Evolutionary conservation across 2,797 vertebrate genomes (phyloP).

Genomic region (Parambassis ranga): DNA sequence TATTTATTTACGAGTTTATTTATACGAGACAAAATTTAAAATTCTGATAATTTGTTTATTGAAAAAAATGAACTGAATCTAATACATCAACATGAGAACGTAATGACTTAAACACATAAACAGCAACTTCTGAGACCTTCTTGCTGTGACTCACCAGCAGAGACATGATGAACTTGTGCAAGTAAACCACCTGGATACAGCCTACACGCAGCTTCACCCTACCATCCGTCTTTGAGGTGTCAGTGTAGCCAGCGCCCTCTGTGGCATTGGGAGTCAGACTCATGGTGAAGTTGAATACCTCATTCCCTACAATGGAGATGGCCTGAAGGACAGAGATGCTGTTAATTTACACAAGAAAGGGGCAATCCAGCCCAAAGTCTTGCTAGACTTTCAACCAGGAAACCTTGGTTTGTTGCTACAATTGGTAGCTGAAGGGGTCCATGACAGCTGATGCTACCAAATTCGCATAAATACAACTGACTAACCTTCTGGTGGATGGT

Average conservation of each 20-base stretch:
- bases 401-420: no score
- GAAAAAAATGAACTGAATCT: no score
- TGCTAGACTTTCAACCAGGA: no score
- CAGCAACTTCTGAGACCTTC: no score
- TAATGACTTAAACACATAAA: no score
- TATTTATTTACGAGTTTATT: background rate
- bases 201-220: conserved; percentile 89
- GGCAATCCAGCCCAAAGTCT: no score
- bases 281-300: conserved; percentile 93
- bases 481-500: conserved; percentile 92
- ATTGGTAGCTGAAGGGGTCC: background rate
- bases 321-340: conserved; percentile 69
- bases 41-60: no score
- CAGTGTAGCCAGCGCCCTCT: conserved; percentile 84
- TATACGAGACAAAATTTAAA: no score
- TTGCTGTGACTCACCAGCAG: conserved; percentile 86
- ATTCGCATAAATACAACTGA: background rate
- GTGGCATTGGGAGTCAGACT: conserved; percentile 90
- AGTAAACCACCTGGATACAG: conserved; percentile 93
- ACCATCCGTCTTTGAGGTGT: conserved; percentile 90
- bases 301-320: conserved; percentile 92
- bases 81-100: no score
- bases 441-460: fast-evolving
- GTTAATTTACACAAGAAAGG: background rate
- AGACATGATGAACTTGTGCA: conserved; percentile 93